Evolutionary conservation across 2,888 invertebrate genomes (phyloP).

Genomic region (Didymodactylos carnosus): DNA sequence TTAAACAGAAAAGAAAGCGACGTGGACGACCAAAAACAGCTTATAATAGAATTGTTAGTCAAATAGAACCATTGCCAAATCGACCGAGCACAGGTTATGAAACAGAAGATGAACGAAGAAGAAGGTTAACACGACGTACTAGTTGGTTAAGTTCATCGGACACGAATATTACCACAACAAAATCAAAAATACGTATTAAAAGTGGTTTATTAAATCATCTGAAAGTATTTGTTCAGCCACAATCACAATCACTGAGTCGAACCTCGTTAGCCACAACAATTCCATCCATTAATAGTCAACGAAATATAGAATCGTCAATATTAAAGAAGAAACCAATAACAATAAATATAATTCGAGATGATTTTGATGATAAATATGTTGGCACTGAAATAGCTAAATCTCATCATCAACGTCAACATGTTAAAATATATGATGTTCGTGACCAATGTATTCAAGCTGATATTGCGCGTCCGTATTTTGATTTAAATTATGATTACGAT

Average conservation of each 20-base stretch:
- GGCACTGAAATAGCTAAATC: neutral
- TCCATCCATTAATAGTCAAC: too few relatives aligned
- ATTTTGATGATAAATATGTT: neutral
- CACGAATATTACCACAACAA: neutral
- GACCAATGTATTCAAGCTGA: neutral
- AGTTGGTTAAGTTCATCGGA: neutral
- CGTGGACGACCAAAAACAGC: neutral
- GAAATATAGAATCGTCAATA: too few relatives aligned
- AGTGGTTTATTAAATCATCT: neutral
- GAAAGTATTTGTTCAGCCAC: neutral
- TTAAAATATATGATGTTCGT: neutral
- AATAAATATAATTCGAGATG: neutral
- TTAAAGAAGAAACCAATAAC: too few relatives aligned
- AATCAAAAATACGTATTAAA: too few relatives aligned
- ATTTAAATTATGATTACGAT: neutral
- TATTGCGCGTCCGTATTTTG: neutral
- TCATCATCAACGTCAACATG: neutral
- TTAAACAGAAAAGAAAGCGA: too few relatives aligned
- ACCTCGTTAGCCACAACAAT: neutral
- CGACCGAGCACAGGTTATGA: neutral
- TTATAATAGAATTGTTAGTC: neutral
- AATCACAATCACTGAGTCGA: neutral
- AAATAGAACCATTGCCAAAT: neutral
- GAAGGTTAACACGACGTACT: neutral
- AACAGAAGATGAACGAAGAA: neutral